Base-by-base conservation (phyloP, 2,797 vertebrate species). In the Urocyon cinereoargenteus region DNA sequence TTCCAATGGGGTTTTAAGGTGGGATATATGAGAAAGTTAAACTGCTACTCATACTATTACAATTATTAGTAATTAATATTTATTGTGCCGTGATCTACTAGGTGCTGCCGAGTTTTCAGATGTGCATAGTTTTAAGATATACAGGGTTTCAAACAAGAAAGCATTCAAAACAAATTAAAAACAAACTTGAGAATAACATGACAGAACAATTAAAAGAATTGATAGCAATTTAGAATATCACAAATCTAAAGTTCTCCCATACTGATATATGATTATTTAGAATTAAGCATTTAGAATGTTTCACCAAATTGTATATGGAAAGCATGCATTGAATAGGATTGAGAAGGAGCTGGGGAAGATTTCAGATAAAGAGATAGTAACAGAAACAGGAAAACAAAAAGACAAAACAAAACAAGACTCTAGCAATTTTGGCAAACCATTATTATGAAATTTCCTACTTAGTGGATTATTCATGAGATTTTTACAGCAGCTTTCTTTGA, bases 41-140 rank as follows among this genome's bases (percentile, higher is more conserved):
- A 90, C 78, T 94, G 55, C 31, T 57, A 34, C 34, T 36, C 70
- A 59, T 22, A 78, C 70, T 75, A 85, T 31, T 62, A 82, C 40
- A 64, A 22, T 79, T 79, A 92, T 85, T 19, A 97, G 78, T 86
- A 94, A 94, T 89, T 90, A 94, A 70, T 86, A 77, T 61, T 88
- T 97, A 72, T 22, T 96, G 34, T 85, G 6, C 7, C 55, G 6
- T 62, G 4, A 89, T 45, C 6, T 86, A 13, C 34, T 96, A 94
- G 13, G 13, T 92, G 84, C 55, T 94, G 1, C 26, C 59, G 31
- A 95, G 45, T 85, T 78, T 78, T 53, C 78, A 83, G 34, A 61
- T 51, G 4, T 40, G 81, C 6, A 64, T 64, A 93, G 10, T 93
- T 90, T 92, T 92, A 92, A 97, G 49, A n/a, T 62, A 75, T 28